phyloP scores from a whole-genome alignment of 2,113 vertebrate species.

The Sinocyclocheilus rhinocerous region DNA sequence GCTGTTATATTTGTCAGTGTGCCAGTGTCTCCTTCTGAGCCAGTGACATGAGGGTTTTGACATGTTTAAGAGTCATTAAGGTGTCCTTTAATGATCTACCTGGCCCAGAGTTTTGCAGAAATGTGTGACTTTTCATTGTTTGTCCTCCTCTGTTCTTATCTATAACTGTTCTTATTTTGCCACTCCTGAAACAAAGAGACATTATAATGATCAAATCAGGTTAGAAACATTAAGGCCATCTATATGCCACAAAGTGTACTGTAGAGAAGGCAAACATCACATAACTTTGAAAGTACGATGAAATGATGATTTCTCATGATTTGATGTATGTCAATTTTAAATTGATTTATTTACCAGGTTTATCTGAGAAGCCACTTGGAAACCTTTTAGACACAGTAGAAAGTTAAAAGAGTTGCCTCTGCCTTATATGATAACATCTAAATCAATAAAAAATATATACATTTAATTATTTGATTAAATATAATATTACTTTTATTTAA shows the following conservation, averaged over 20 bases:
- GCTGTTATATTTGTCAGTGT: not conserved
- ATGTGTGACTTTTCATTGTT: not conserved
- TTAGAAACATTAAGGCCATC: not conserved
- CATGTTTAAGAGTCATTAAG: not conserved
- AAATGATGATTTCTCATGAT: no score
- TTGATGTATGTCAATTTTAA: no score
- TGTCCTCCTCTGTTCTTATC: not conserved
- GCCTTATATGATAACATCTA: no score
- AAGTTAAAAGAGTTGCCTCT: no score
- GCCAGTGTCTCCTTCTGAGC: not conserved
- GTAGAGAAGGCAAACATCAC: not conserved
- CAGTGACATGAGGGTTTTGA: not conserved
- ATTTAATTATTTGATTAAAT: no score
- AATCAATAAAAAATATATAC: no score
- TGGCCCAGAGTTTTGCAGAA: not conserved
- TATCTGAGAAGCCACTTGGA: no score
- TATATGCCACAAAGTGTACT: not conserved
- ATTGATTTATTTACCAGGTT: no score
- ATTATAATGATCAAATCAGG: not conserved
- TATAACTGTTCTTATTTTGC: not conserved
- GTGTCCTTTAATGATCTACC: not conserved
- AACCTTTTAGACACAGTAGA: no score
- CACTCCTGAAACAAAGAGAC: constrained; percentile 13
- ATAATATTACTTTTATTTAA: no score
- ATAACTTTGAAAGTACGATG: no score